Evolutionary conservation across 2,113 vertebrate species (phyloP).

Genomic region (Lagopus muta): DNA sequence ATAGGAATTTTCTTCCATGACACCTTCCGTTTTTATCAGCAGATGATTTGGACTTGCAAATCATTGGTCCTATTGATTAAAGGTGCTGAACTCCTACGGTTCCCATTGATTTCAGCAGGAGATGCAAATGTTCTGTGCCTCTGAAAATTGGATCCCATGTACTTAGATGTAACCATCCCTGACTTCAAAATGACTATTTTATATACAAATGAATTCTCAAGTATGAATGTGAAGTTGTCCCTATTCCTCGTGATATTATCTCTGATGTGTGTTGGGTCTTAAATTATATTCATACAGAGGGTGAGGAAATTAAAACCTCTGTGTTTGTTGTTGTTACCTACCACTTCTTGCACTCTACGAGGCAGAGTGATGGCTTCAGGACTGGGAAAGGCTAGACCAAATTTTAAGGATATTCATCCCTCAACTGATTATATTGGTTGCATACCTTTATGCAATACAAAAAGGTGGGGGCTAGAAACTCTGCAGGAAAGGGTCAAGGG

Average conservation of each 20-base stretch:
- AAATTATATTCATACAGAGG: background rate
- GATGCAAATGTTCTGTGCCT: slow-evolving; percentile 44
- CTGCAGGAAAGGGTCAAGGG: background rate
- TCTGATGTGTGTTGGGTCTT: slow-evolving; percentile 3
- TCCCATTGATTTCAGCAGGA: slow-evolving; percentile 53
- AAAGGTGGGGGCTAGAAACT: background rate
- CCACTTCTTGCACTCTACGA: background rate
- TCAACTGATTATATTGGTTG: background rate
- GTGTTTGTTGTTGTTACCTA: background rate
- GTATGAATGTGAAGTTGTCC: slow-evolving; percentile 21
- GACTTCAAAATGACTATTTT: slow-evolving; percentile 43
- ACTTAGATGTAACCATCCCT: slow-evolving; percentile 44
- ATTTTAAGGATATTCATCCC: background rate
- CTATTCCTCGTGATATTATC: background rate
- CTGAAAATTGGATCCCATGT: slow-evolving; percentile 45
- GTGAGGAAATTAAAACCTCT: slow-evolving; percentile 33
- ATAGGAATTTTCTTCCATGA: slow-evolving; percentile 2
- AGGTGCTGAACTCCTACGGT: slow-evolving; percentile 36
- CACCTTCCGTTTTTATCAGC: slow-evolving; percentile 18
- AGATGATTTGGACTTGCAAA: slow-evolving; percentile 50
- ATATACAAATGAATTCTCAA: slow-evolving; percentile 55
- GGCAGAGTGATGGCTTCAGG: background rate
- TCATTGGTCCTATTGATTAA: slow-evolving; percentile 51
- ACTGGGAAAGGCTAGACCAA: background rate
- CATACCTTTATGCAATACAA: background rate